Conservation (phyloP, 2,797 vertebrate species). For the Sternotherus odoratus region DNA sequence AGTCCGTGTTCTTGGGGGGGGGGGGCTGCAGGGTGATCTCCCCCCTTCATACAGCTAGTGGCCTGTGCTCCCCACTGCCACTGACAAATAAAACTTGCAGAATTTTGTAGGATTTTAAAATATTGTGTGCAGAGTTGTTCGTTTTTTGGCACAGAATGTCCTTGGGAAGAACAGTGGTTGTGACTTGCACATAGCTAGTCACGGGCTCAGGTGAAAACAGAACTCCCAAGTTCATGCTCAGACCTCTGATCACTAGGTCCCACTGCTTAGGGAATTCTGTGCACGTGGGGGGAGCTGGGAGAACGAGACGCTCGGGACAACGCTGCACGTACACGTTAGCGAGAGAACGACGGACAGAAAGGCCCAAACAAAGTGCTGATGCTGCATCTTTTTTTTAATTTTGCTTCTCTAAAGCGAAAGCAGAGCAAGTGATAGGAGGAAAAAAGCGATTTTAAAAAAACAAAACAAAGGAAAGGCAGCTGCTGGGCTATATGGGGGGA, state of each 20-base stretch:
- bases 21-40: no score
- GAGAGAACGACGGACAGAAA: conserved; percentile 37
- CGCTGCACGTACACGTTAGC: not conserved
- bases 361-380: conserved; percentile 76
- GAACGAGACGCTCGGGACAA: not conserved
- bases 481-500: conserved; percentile 65
- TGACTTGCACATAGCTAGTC: conserved; percentile 2
- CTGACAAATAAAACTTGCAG: no score
- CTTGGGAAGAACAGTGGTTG: not conserved
- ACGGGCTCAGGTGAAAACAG: not conserved
- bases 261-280: not conserved
- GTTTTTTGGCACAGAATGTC: no score
- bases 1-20: no score
- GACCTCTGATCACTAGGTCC: rapidly evolving
- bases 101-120: no score
- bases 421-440: conserved; percentile 75
- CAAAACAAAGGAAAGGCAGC: conserved; percentile 50
- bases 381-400: conserved; percentile 86
- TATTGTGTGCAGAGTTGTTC: no score
- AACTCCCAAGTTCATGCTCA: not conserved
- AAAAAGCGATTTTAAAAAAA: conserved; percentile 71
- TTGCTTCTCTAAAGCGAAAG: conserved; percentile 86
- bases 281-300: rapidly evolving
- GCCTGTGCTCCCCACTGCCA: no score
- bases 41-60: no score